Conservation (phyloP, 2,113 vertebrate genomes). For the Cygnus atratus region DNA sequence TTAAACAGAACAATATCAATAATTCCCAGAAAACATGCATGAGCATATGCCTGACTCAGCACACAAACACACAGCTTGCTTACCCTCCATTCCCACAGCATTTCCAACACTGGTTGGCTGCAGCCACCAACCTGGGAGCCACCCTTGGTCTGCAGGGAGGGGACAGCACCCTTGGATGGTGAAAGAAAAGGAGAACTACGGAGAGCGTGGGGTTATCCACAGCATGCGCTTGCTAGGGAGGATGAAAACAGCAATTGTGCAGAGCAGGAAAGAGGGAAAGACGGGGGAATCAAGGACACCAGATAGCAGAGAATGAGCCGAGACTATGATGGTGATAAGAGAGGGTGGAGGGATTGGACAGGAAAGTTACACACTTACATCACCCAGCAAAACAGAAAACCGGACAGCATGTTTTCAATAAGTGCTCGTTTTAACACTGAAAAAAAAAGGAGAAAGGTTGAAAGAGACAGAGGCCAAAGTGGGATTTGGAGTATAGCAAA, state of each 20-base stretch:
- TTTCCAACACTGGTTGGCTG: neutral
- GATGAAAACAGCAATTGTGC: neutral
- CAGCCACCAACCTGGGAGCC: neutral
- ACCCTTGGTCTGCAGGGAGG: neutral
- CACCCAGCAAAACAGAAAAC: neutral
- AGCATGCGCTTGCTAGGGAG: neutral
- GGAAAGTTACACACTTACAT: slow-evolving; percentile 1
- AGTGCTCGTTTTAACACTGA: neutral
- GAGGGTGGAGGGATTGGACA: neutral
- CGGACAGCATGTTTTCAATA: neutral
- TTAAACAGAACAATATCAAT: slow-evolving; percentile 60
- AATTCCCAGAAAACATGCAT: slow-evolving; percentile 40
- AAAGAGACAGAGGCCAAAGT: neutral
- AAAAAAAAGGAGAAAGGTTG: neutral
- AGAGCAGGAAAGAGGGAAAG: slow-evolving; percentile 27
- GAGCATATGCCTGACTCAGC: neutral
- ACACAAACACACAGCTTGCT: slow-evolving; percentile 16
- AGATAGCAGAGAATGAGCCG: slow-evolving; percentile 13
- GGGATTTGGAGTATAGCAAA: slow-evolving; percentile 37
- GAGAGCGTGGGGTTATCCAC: neutral
- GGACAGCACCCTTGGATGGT: neutral
- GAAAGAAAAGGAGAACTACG: neutral
- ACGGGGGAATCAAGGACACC: slow-evolving; percentile 51
- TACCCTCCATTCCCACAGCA: neutral
- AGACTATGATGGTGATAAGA: slow-evolving; percentile 21